Base-by-base conservation (phyloP, 2,888 invertebrate species). In the Uloborus plumipes region DNA sequence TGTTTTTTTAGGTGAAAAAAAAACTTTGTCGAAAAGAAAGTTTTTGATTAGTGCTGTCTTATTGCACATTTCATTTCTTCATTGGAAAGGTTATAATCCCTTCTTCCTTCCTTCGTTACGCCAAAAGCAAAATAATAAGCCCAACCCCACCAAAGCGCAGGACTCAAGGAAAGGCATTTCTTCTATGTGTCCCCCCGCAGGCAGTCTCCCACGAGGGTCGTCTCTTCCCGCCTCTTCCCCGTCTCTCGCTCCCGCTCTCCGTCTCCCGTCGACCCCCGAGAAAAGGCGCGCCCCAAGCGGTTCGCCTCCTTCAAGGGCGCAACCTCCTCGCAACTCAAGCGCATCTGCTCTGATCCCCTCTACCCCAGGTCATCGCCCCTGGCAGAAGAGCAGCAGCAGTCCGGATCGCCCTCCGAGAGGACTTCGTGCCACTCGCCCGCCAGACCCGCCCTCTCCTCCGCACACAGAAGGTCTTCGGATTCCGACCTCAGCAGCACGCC, bases 401-500 rank as follows among this genome's bases (percentile, higher is more conserved):
- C 86, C 22, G 85, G 86, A 22, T 85, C 87, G 47, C 83, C 84
- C 66, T 84, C 87, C 84, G 86, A 87, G 72, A 74, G 85, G 73
- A 66, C 81, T 67, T 77, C 81, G 86, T 90, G 90, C 67, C 91
- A 91, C 81, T 92, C 91, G 85, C 92, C 92, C n/a, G 90, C 91
- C 13, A 92, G 91, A 86, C 86, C 89, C 79, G 89, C 88, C 49
- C 89, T 90, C 22, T 90, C 81, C 89, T 90, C 87, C 90, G 91
- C 50, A 89, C 91, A 86, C 85, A 91, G 96, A 72, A 91, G 97
- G 86, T 96, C 96, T 4, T 97, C 97, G 2, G 98, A 97, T 89
- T 97, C 97, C 0, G 98, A 98, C 90, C 91, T 96, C 86, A 96
- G 95, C 90, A 93, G 96, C 67, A 95, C 96, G 15, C 96, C 96